phyloP scores from a whole-genome alignment of 1,140 invertebrate species.

The Caenorhabditis latens region DNA sequence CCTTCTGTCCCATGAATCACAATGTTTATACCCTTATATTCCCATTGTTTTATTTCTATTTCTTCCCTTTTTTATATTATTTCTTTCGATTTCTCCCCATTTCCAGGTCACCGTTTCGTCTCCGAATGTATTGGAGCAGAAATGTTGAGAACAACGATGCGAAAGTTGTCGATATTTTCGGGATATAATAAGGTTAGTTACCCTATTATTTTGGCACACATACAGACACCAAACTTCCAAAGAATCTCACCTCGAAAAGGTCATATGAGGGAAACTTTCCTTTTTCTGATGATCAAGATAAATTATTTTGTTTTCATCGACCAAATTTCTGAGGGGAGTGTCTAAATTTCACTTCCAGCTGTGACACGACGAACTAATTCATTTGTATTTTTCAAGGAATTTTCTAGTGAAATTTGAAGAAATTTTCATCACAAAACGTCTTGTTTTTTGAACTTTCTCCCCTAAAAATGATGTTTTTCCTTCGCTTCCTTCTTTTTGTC shows the following conservation, averaged over 20 bases:
- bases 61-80: neutral
- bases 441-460: neutral
- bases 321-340: neutral
- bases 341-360: neutral
- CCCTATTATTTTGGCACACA: too few species aligned
- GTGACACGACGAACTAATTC: neutral
- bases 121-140: neutral
- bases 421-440: neutral
- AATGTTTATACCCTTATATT: neutral
- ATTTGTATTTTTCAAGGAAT: too few species aligned
- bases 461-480: neutral
- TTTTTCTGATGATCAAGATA: too few species aligned
- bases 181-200: slow-evolving; percentile 16
- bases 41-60: neutral
- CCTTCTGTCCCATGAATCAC: neutral
- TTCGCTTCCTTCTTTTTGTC: neutral
- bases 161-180: slow-evolving; percentile 10
- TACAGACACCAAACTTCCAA: too few species aligned
- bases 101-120: neutral
- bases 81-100: slow-evolving; percentile 3
- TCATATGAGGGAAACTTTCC: too few species aligned
- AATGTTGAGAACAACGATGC: slow-evolving; percentile 31
- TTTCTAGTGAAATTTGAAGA: neutral
- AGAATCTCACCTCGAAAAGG: too few species aligned
- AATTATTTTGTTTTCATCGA: too few species aligned